Base-by-base conservation (phyloP, 2,113 vertebrate genomes). In the Myocastor coypus region DNA sequence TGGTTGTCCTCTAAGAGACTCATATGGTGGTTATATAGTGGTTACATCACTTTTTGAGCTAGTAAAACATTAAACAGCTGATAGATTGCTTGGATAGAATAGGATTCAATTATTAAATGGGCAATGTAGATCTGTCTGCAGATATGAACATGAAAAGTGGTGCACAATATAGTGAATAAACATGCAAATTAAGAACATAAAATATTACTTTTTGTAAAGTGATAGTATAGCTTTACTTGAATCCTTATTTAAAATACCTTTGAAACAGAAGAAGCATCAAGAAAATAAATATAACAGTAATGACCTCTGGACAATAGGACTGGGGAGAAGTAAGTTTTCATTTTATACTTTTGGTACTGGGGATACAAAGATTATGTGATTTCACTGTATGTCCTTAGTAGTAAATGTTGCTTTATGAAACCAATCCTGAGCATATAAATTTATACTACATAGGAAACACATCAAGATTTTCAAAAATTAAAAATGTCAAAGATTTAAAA, bases 371-470 rank as follows among this genome's bases (percentile, higher is more conserved):
- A 94, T 87, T 94, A 88, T 97, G 91, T 0, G 17, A 97, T 97
- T 97, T 97, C 83, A 94, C 97, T 97, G 71, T 94, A 50, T 91
- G 59, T 63, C 89, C 92, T 89, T 95, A 94, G 69, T 98, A 95
- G 97, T 97, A 66, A 98, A 95, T 92, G 64, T 28, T 96, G 11
- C 92, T 92, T 98, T 98, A 92, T 90, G 97, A 94, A 97, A 98
- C 88, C 94, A 92, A 87, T 83, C 87, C 71, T 97, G 96, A 98
- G 93, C 96, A 97, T 97, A 80, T 75, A 95, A 95, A 96, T 34
- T 94, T 92, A 90, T 89, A 97, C 86, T 97, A 92, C 90, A 77
- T 92, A 96, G 85, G 95, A 92, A 91, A 97, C 94, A 97, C 91
- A 96, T 92, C 68, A 96, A 91, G 92, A 92, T 96, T 89, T 69